These are phyloP conservation scores for Campopleginae sp. DNA, from an alignment of 2,888 invertebrate genomes.

Conservation along the genomic window DNA sequence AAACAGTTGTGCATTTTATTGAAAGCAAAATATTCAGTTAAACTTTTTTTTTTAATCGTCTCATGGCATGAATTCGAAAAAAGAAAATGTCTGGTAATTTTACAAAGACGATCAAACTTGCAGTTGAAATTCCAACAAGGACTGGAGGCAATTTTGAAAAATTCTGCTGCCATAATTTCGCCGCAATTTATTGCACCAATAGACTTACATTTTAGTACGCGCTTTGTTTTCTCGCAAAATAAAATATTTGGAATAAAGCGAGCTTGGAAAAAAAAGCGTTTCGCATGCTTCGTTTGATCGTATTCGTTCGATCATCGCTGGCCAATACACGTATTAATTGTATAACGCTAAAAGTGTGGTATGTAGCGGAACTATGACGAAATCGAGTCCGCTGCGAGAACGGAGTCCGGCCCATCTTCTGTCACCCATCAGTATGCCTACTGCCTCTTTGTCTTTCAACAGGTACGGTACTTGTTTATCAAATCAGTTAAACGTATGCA, in stretches of 20 bases:
- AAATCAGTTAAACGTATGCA: slow-evolving; percentile 41
- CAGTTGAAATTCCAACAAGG: too few relatives aligned
- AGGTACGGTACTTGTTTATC: slow-evolving; percentile 84
- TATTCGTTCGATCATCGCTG: slow-evolving; percentile 47
- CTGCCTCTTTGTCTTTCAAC: slow-evolving; percentile 86
- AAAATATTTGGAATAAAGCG: not conserved
- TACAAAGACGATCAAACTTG: not conserved
- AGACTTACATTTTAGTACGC: not conserved
- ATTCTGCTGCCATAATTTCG: not conserved
- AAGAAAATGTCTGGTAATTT: not conserved
- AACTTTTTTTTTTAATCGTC: not conserved
- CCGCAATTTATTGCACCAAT: not conserved
- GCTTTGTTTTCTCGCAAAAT: not conserved
- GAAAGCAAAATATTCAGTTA: not conserved
- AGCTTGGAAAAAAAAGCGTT: not conserved
- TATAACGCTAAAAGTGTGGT: slow-evolving; percentile 75
- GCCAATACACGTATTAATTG: slow-evolving; percentile 59
- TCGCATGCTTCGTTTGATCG: slow-evolving; percentile 3
- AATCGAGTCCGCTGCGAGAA: slow-evolving; percentile 82
- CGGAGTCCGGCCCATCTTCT: slow-evolving; percentile 84
- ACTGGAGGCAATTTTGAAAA: not conserved
- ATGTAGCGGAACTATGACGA: slow-evolving; percentile 80
- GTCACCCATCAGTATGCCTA: slow-evolving; percentile 87
- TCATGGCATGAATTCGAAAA: not conserved
- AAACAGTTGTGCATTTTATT: not conserved